Evolutionary conservation across 2,113 vertebrate species (phyloP), one percentile per base, ranked within the genome.

Genomic region (Crotalus viridis): DNA sequence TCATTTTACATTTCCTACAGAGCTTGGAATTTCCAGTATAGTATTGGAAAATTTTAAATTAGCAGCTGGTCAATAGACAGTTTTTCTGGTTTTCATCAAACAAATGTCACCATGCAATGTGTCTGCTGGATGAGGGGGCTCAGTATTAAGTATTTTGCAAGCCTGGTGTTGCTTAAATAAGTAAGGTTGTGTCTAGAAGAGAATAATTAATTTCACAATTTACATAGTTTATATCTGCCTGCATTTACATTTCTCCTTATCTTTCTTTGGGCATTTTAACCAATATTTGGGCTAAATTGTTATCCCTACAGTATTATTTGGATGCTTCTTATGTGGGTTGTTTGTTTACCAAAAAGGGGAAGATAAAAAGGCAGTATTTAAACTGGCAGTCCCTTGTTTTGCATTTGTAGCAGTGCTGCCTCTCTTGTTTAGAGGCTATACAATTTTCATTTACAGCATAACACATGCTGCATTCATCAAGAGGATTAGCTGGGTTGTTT

Each of bases 401-500:
- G 91, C 90, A 91, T 96, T 96, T 95, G 91, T 89, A 92, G 85
- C 85, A 57, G 87, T 24, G 90, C 10, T 96, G 95, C 91, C 89
- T 90, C 93, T 96, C 94, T 96, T 94, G 85, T 91, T 96, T 91
- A 94, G 89, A 95, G 81, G 81, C 69, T 91, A 24, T 57, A 87
- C 24, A 0, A 87, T 95, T 97, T 93, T 97, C 95, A 89, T 57
- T 96, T 96, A 91, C 91, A 94, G 74, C 64, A 87, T 81, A 94
- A 88, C 89, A 93, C 85, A 89, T 85, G 88, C 24, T 91, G 93
- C 95, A 95, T 95, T 97, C 95, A 95, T 96, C 91, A 59, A 56
- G 90, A 94, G 92, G 95, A 96, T 97, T 97, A 96, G 94, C 90
- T 95, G 92, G 94, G 93, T 96, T 96, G 90, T 88, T 54, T 95